Base-by-base conservation (phyloP, 2,113 vertebrate genomes). In the Uria aalge region DNA sequence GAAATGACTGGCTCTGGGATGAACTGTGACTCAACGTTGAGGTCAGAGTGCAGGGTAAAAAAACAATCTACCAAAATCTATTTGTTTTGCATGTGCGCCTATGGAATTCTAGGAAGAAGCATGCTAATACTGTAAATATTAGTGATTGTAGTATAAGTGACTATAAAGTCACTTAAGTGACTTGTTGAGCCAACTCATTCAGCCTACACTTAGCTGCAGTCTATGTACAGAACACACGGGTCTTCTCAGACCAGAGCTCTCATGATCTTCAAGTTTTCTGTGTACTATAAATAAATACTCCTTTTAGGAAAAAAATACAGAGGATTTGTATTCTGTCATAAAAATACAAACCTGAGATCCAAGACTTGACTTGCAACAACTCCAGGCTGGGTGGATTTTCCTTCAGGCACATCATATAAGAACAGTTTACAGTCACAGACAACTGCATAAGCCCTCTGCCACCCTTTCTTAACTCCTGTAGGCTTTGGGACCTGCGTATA, bases 371-470 rank as follows among this genome's bases (percentile, higher is more conserved):
- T 99, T 83, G 99, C 99, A 47, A 98, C 96, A 43, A 99, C 99
- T 2, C 98, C 99, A 4, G 99, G 99, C 96, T 99, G 99, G 21
- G 99, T 99, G 84, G 99, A 98, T 96, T 99, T 99, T 27, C 99
- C 99, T 97, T 99, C 99, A 2, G 99, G 98, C 66, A 99, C 97
- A 75, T 99, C 99, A 27, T 99, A 99, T 41, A 99, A 98, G 57
- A 99, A 99, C 17, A 99, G 99, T 93, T 99, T 99, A 85, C 99
- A 99, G 97, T 99, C 99, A 12, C 99, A 99, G 43, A 99, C 99
- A 90, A 99, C 98, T 1, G 99, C 99, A 9, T 98, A 99, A 4
- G 99, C 99, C 72, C 99, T 98, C 97, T 99, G 99, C 99, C 99
- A 99, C 15, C 99, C 99, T 59, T 99, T 99, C 97, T 99, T 99